Conservation (phyloP, 2,797 vertebrate genomes). For the Melanotaenia parkinsoni region DNA sequence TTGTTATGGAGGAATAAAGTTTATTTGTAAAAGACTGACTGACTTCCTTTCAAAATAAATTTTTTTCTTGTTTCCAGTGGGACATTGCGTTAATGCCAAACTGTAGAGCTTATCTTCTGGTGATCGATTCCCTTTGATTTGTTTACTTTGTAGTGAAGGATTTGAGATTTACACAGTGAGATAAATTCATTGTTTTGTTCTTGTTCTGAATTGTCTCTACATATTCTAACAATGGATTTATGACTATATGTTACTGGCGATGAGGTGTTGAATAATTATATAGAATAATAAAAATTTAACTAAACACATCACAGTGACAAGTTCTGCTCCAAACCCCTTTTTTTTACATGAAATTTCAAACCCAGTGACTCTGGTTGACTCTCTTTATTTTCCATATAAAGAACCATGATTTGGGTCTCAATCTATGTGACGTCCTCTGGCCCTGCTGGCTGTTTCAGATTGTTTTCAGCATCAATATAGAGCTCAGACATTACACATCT, state of each 20-base stretch:
- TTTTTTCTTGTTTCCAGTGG: background rate
- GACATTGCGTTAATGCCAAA: no score
- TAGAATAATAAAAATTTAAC: background rate
- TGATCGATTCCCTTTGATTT: background rate
- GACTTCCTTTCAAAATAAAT: background rate
- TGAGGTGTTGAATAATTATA: background rate
- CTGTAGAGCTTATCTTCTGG: background rate
- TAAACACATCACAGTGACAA: background rate
- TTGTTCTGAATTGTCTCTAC: background rate
- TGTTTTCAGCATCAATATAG: constrained; percentile 19
- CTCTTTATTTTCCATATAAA: background rate
- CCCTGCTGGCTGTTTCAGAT: background rate
- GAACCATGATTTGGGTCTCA: background rate
- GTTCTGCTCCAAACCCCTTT: background rate
- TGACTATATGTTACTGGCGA: background rate
- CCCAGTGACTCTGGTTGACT: background rate
- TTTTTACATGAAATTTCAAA: background rate
- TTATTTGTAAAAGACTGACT: background rate
- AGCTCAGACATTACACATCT: constrained; percentile 14
- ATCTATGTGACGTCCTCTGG: background rate
- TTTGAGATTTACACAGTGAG: background rate
- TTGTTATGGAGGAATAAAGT: background rate
- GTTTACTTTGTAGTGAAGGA: background rate
- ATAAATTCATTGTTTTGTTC: background rate
- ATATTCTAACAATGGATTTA: background rate